Evolutionary conservation across 2,797 vertebrate species (phyloP).

Genomic region (Labroides dimidiatus): DNA sequence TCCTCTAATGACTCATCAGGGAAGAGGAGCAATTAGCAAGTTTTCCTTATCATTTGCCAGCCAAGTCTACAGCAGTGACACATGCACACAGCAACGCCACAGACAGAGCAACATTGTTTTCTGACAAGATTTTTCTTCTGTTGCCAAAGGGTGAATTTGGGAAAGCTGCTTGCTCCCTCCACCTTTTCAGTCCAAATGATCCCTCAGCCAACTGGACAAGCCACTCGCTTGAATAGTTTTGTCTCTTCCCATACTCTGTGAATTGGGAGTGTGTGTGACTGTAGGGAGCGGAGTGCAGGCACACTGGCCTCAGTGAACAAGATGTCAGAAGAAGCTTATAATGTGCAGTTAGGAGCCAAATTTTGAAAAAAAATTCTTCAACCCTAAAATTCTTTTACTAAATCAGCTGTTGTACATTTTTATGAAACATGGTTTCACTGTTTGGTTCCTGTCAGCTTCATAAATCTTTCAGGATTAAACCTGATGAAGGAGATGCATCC

Average conservation of each 20-base stretch:
- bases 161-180: constrained; percentile 34
- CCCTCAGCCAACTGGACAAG: constrained; percentile 67
- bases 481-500: no score
- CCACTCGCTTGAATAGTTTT: constrained; percentile 39
- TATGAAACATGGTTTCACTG: no score
- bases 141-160: constrained; percentile 63
- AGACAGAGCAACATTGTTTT: constrained; percentile 65
- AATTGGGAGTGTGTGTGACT: constrained; percentile 35
- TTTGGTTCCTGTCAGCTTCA: no score
- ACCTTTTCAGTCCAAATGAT: constrained; percentile 44
- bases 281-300: constrained; percentile 10
- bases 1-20: constrained; percentile 41
- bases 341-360: background rate
- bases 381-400: no score
- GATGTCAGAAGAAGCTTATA: constrained; percentile 15
- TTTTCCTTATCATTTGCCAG: constrained; percentile 44
- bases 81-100: constrained; percentile 2
- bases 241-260: constrained; percentile 54
- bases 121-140: constrained; percentile 53
- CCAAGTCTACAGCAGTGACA: constrained; percentile 40
- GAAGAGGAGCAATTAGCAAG: constrained; percentile 55
- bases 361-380: no score
- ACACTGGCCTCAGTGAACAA: constrained; percentile 21
- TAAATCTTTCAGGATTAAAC: no score
- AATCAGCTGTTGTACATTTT: no score